Base-by-base conservation (phyloP, 2,797 vertebrate species). In the Coregonus suidteri region DNA sequence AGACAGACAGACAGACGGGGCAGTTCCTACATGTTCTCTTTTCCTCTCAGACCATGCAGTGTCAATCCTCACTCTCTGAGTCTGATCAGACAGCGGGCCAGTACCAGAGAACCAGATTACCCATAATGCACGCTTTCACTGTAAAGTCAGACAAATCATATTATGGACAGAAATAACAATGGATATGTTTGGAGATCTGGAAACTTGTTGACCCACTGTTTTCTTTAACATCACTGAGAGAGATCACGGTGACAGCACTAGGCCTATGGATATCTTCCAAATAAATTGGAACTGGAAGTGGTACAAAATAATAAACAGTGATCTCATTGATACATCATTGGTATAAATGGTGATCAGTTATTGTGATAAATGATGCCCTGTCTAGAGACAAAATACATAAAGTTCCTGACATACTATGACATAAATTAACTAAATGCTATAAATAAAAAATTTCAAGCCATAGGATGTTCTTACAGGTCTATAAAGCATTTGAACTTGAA, bases 121-220 rank as follows among this genome's bases (percentile, higher is more conserved):
- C 88, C 85, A 86, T 87, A 90, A 91, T 90, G 73, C 85, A 77
- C 88, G 89, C 77, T 87, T 91, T 91, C 85, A 82, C 88, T 81
- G 85, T 86, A 77, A 91, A 91, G 88, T 91, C 89, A 85, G 86
- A 89, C 88, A 90, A 92, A 91, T 88, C 87, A 88, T 83, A 84
- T 92, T 90, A 91, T 9, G 70, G 76, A 79, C 91, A 80, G 88
- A 89, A 71, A 86, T 82, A 76, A 76, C 83, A 87, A 87, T 83
- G 80, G 83, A 66, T 79, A 82, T 74, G 83, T 86, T 86, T 88
- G 83, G 77, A 87, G 79, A 82, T 25, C 51, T 15, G 6, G 30
- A 53, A 15, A 56, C 30, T 69, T 25, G 84, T 68, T 77, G 84
- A 84, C 78, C 56, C 62, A 76, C 7, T 25, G 59, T 64, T 11